A percentile compares a stretch with the other conserved stretches of the same genome.
Conservation (phyloP, 2,888 invertebrate species). For the Mycogona germanica region DNA sequence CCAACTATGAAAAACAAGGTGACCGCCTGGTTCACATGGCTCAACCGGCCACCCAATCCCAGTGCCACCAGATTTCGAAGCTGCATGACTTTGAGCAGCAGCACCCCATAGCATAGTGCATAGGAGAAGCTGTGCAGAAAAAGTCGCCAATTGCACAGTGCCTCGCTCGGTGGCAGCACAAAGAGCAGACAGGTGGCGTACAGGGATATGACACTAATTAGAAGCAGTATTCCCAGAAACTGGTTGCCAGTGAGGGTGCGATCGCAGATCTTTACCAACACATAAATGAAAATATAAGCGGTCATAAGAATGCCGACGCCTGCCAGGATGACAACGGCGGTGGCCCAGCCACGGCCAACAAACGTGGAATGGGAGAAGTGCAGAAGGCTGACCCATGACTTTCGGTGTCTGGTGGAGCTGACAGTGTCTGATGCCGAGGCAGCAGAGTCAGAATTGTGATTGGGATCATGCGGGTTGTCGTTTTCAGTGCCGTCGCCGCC, state of each 20-base stretch:
- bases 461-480: too few relatives aligned
- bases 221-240: conserved; percentile 29
- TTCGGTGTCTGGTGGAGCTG: conserved; percentile 12
- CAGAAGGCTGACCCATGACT: conserved; percentile 16
- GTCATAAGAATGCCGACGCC: conserved; percentile 31
- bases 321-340: conserved; percentile 29
- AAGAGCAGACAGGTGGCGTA: conserved; percentile 31
- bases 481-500: too few relatives aligned
- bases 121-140: conserved; percentile 31
- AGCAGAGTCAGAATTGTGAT: too few relatives aligned
- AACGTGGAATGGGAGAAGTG: conserved; percentile 5
- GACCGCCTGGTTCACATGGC: conserved; percentile 18
- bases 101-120: conserved; percentile 32
- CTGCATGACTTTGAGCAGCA: conserved; percentile 34
- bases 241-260: conserved; percentile 31
- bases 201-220: conserved; percentile 30
- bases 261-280: conserved; percentile 31
- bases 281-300: conserved; percentile 32
- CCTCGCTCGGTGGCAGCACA: conserved; percentile 29
- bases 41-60: conserved; percentile 31
- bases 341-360: conserved; percentile 29
- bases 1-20: conserved; percentile 20
- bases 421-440: conserved; percentile 11
- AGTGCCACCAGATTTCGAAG: conserved; percentile 32
- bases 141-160: conserved; percentile 29